Conservation (phyloP, 2,888 invertebrate genomes). For the Liodrosophila aerea region DNA sequence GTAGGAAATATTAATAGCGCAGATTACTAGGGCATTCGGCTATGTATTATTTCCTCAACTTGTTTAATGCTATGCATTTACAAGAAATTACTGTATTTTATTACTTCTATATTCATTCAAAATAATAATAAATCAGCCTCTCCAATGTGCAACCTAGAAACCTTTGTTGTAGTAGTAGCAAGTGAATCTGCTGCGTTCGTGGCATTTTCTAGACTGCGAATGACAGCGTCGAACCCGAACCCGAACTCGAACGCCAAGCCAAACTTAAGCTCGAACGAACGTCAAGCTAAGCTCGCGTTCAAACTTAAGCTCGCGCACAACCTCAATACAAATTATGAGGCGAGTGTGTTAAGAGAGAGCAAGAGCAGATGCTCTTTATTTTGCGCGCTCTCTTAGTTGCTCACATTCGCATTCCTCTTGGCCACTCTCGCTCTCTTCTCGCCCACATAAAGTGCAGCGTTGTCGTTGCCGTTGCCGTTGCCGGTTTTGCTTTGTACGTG, state of each 20-base stretch:
- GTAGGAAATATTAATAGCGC: too few relatives aligned
- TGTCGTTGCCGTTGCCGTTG: constrained; percentile 25
- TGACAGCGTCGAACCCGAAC: constrained; percentile 8
- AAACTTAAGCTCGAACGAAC: neutral
- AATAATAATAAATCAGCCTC: too few relatives aligned
- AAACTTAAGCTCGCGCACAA: neutral
- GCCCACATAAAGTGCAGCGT: constrained; percentile 56
- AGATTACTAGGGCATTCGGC: too few relatives aligned
- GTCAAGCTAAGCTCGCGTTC: too few relatives aligned
- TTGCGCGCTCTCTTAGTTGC: constrained; percentile 1
- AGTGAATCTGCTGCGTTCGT: constrained; percentile 34
- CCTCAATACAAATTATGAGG: constrained; percentile 14
- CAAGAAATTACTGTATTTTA: too few relatives aligned
- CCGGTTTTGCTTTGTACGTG: constrained; percentile 41
- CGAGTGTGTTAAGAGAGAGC: too few relatives aligned
- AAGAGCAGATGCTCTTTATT: constrained; percentile 15
- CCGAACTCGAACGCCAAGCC: neutral
- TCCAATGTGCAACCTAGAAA: too few relatives aligned
- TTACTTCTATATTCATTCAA: too few relatives aligned
- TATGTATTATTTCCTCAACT: too few relatives aligned
- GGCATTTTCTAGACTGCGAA: constrained; percentile 41
- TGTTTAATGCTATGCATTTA: too few relatives aligned
- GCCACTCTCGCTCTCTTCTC: constrained; percentile 20
- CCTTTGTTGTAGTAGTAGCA: too few relatives aligned
- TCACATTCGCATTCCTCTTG: neutral